Evolutionary conservation across 2,888 invertebrate species (phyloP), one percentile per base, ranked within the genome.

Genomic region (Sinopyrophorus schimmeli): DNA sequence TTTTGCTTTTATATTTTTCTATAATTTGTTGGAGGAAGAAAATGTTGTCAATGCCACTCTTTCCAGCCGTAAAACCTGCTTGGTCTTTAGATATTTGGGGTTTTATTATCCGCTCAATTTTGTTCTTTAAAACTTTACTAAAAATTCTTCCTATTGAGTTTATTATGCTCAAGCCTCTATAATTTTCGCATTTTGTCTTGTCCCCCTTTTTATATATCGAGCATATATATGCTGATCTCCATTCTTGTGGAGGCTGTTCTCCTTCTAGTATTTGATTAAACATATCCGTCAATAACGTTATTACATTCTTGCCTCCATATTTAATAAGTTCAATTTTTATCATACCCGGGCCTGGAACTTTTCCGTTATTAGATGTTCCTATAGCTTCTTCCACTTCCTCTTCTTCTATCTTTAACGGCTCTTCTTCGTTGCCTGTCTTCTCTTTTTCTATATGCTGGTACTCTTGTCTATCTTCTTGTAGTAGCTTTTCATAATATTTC

Each of bases 11-110:
- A 27, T 27, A 27, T 10, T 27, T 5, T 27, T 27, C 27, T 10
- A 11, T 27, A 11, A 27, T 27, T 27, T 27, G 27, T 27, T 27
- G 12, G 11, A 27, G 11, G 14, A 11, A 27, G 27, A 27, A 27
- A 10, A 27, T 27, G 14, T 27, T 27, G 27, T 27, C 27, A 10
- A 27, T 27, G 27, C 27, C 27, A 27, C 27, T 27, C 7, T 27
- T 27, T 27, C 27, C 12, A 27, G 27, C 27, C 10, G 27, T 27
- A 27, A 7, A 27, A 27, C 27, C 11, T 27, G 27, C 27, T 27
- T 27, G 27, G 27, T 27, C 12, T 27, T 27, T 27, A 14, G 27
- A 27, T 27, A 27, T 9, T 27, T 27, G 3, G 3, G 27, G 3
- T 3, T 27, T 27, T 27, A 27, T 27, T 5, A 27, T 27, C 27